Base-by-base conservation (phyloP, 2,797 vertebrate species). In the Taenioides sp. region DNA sequence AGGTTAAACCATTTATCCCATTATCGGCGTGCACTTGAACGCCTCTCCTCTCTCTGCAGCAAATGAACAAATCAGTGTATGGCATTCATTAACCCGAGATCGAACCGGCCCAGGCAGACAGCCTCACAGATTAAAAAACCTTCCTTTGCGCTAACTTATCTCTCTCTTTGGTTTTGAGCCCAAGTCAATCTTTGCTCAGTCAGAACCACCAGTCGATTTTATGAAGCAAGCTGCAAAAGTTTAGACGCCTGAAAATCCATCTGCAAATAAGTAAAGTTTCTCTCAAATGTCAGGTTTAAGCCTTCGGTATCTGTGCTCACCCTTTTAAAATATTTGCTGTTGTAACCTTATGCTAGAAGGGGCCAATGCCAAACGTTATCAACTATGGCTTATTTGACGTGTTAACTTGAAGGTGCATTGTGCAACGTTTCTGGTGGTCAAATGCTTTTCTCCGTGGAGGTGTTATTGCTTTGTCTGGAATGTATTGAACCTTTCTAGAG, bases 41-140 rank as follows among this genome's bases (percentile, higher is more conserved):
- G 57, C 62, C 65, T 68, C 54, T 43, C 75, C n/a, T 22, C 67
- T 57, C 50, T 23, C 60, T 31, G 49, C 75, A 68, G 25, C 40
- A 49, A 57, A 65, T 11, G 23, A 66, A 73, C 0, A 71, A 78
- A 76, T 78, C 63, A 73, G 59, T 71, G 63, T 70, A 72, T 69
- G 67, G 78, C 82, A 74, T 80, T 87, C 78, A 81, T 86, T 85
- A 86, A 82, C 82, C 77, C 80, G 68, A 10, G 37, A 75, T 74
- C 28, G 47, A 50, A 79, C 64, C 77, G 68, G 72, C 78, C 79
- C 49, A 71, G 52, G 73, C 61, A 34, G 18, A 16, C 65, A 70
- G 50, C 74, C n/a, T 59, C 40, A 16, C 52, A n/a, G 74, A 83
- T 69, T 75, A 77, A 68, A 78, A 73, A 68, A 60, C 4, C 71